Conservation (phyloP, 2,888 invertebrate species). For the Drosophila yooni region DNA sequence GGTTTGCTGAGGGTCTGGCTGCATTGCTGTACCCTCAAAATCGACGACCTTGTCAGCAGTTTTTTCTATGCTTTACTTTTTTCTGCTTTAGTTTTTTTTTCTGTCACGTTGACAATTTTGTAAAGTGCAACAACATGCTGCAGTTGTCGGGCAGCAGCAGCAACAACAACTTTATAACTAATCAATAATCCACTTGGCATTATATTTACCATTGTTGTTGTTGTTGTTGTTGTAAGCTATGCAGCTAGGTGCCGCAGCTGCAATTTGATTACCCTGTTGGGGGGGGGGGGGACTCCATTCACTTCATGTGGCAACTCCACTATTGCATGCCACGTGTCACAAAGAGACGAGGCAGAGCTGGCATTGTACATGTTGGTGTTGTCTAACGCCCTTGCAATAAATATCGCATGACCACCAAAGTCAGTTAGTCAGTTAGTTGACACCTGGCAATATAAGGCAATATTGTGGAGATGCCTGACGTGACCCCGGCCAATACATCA, state of each 20-base stretch:
- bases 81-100: not conserved
- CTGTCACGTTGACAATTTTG: conserved; percentile 70
- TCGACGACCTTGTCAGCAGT: conserved; percentile 72
- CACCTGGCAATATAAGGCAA: not conserved
- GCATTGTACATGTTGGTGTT: not conserved
- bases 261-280: conserved; percentile 49
- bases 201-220: not conserved
- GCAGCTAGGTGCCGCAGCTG: conserved; percentile 23
- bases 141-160: conserved; percentile 22
- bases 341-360: not conserved
- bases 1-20: not conserved
- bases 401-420: conserved; percentile 49
- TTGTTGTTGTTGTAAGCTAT: not conserved
- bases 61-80: conserved; percentile 22
- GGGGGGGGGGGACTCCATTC: not conserved
- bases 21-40: conserved; percentile 40
- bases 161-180: conserved; percentile 30
- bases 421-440: conserved; percentile 13
- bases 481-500: not conserved
- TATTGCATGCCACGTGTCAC: conserved; percentile 51
- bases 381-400: conserved; percentile 41
- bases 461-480: not conserved
- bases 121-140: conserved; percentile 43
- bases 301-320: conserved; percentile 38
- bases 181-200: conserved; percentile 61